These are phyloP conservation scores for Thyatira batis DNA, from an alignment of 2,888 invertebrate species.

Conservation along the genomic window DNA sequence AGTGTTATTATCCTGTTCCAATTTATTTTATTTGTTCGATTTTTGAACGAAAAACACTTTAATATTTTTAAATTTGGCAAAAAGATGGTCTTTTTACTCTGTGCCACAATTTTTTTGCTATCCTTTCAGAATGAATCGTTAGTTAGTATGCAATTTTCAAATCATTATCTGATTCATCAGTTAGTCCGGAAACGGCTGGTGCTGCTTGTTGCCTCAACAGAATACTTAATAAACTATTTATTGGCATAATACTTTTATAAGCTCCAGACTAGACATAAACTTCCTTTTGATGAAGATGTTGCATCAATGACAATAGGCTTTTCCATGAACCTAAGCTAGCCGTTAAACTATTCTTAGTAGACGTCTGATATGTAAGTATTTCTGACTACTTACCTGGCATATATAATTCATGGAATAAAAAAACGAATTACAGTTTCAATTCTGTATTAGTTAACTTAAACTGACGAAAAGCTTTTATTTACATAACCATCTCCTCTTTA, in stretches of 20 bases:
- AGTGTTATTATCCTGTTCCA: no score
- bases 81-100: no score
- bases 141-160: constrained; percentile 25
- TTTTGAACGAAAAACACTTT: no score
- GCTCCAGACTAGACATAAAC: constrained; percentile 10
- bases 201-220: constrained; percentile 24
- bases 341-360: not conserved
- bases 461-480: no score
- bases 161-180: constrained; percentile 25
- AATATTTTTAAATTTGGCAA: no score
- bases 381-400: no score
- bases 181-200: constrained; percentile 28
- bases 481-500: no score
- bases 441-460: no score
- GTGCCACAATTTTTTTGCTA: no score
- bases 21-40: no score
- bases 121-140: constrained; percentile 2
- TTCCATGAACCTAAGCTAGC: not conserved
- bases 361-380: not conserved
- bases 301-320: not conserved
- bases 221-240: constrained; percentile 24
- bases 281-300: constrained; percentile 10
- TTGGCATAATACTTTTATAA: constrained; percentile 22
- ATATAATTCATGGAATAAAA: no score
- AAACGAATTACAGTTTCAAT: no score